phyloP scores from a whole-genome alignment of 1,140 invertebrate species.

The Stegodyphus mimosarum region DNA sequence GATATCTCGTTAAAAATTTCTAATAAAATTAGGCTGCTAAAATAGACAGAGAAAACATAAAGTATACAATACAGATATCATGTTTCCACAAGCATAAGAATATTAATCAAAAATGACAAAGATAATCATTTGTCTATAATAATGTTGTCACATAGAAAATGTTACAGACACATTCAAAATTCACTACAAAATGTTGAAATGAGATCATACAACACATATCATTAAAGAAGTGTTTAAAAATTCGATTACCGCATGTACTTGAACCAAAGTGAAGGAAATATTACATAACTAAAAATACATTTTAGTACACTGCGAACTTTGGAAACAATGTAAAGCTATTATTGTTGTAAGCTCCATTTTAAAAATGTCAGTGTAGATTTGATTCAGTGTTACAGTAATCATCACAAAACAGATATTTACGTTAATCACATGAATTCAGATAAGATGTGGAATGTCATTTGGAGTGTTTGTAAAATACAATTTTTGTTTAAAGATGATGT shows the following conservation, averaged over 20 bases:
- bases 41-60: conserved; percentile 30
- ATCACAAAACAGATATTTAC: no score
- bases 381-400: no score
- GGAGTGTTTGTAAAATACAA: no score
- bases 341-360: no score
- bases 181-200: conserved; percentile 37
- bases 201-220: conserved; percentile 18
- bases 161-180: conserved; percentile 35
- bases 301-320: no score
- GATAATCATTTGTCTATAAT: conserved; percentile 12
- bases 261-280: conserved; percentile 1
- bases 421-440: no score
- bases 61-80: conserved; percentile 44
- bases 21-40: conserved; percentile 28
- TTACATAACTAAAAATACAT: no score
- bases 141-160: conserved; percentile 41
- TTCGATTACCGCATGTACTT: conserved; percentile 22
- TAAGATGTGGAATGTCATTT: no score
- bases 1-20: conserved; percentile 18
- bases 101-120: conserved; percentile 45
- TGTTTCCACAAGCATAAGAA: conserved; percentile 49
- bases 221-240: conserved; percentile 29
- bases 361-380: no score
- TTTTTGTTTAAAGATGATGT: no score
- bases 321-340: no score